Percentiles rank a stretch among this genome's conserved stretches.
These are phyloP conservation scores for Tachina grossa DNA, from an alignment of 2,888 invertebrate genomes.

Conservation along the genomic window DNA sequence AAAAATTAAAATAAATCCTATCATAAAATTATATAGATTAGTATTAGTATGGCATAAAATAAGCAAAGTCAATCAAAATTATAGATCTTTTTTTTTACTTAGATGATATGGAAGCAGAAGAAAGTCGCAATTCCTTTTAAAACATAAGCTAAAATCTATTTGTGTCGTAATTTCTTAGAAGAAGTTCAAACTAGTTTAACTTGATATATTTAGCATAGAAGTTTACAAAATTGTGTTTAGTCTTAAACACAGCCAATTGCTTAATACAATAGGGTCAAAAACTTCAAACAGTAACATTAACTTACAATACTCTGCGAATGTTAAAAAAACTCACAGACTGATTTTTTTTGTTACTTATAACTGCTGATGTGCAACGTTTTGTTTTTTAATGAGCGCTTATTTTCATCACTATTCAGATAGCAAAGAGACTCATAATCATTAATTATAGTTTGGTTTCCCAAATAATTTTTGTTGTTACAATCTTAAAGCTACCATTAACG, in stretches of 20 bases:
- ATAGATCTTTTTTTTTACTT: not conserved
- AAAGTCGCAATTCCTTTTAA: too few species aligned
- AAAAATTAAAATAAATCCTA: not conserved
- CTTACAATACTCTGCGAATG: slow-evolving; percentile 5
- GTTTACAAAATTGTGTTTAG: not conserved
- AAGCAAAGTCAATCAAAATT: not conserved
- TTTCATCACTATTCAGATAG: not conserved
- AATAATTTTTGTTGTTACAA: not conserved
- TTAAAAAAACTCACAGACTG: not conserved
- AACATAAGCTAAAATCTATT: too few species aligned
- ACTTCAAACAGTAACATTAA: not conserved
- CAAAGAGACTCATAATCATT: not conserved
- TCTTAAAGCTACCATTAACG: not conserved
- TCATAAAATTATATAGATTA: slow-evolving; percentile 24
- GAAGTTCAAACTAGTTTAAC: not conserved
- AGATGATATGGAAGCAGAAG: too few species aligned
- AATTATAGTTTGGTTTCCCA: not conserved
- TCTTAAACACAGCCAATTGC: not conserved
- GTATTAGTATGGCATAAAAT: slow-evolving; percentile 2
- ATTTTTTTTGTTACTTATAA: not conserved
- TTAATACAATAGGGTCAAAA: not conserved
- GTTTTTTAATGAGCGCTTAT: not conserved
- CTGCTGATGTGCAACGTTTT: not conserved
- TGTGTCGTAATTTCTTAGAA: not conserved
- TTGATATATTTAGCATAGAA: not conserved